phyloP scores from a whole-genome alignment of 2,888 invertebrate genomes.

The Amphiduros pacificus region DNA sequence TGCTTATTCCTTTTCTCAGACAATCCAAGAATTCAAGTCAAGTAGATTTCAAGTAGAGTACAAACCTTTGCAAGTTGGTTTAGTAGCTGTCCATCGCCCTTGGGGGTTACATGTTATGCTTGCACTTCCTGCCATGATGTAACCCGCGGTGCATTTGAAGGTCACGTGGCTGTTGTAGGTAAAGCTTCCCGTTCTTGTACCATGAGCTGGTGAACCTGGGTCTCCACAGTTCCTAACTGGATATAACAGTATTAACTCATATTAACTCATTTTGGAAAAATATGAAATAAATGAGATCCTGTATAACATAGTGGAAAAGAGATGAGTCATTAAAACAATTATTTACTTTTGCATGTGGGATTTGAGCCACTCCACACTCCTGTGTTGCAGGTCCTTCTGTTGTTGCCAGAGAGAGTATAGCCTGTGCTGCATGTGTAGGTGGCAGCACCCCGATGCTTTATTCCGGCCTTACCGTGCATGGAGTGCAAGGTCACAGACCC shows the following conservation, averaged over 20 bases:
- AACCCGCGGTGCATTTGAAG: not conserved
- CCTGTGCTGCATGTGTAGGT: constrained; percentile 1
- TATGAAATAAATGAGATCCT: too few relatives aligned
- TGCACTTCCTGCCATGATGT: not conserved
- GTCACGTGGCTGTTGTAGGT: not conserved
- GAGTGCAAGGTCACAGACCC: not conserved
- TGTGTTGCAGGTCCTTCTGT: not conserved
- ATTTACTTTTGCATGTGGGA: too few relatives aligned
- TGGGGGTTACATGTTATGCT: not conserved
- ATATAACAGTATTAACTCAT: too few relatives aligned
- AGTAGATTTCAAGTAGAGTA: too few relatives aligned
- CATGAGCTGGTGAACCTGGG: not conserved
- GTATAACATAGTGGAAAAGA: too few relatives aligned
- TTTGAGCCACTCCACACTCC: too few relatives aligned
- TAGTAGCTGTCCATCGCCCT: not conserved
- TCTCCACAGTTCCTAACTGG: not conserved
- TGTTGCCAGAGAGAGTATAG: not conserved
- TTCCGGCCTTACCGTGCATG: too few relatives aligned
- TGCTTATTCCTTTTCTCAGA: too few relatives aligned
- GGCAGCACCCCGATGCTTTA: too few relatives aligned
- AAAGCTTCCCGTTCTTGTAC: not conserved
- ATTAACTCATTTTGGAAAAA: too few relatives aligned
- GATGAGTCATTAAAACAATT: too few relatives aligned
- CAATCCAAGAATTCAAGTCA: too few relatives aligned
- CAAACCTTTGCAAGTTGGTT: not conserved